Evolutionary conservation across 2,888 invertebrate species (phyloP), one percentile per base, ranked within the genome.

Genomic region (Crematogaster levior): DNA sequence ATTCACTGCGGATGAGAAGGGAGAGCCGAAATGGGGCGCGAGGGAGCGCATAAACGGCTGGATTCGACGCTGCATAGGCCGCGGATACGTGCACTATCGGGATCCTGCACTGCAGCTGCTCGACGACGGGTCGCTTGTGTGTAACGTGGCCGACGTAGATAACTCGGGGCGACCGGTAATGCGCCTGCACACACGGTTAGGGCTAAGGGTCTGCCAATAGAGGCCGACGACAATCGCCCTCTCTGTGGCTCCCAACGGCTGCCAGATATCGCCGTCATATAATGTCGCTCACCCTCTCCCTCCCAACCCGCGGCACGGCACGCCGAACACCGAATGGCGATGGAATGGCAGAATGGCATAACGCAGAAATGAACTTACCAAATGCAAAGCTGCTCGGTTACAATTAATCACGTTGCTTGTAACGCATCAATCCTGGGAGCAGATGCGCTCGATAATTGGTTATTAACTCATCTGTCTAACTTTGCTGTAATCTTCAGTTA

Each of bases 121-220:
- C 85, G 61, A 75, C 51, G 75, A 63, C 43, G 43, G 61, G 37
- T 48, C 40, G 60, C 46, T 74, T 40, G 56, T 58, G 68, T 85
- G 88, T 93, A 93, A 93, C 93, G 91, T 89, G 92, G 91, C 43
- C 77, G 43, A 72, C 90, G 91, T 91, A 93, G 93, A 94, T 94
- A 94, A 94, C 93, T 93, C 91, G 92, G 87, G 91, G 90, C 90
- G 92, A 93, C 93, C 91, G 91, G 93, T 91, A 92, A 92, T 91
- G 91, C 90, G 87, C 84, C 83, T 83, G 89, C 87, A 86, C 83
- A 70, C 24, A 86, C 84, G 85, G 90, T 90, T 91, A 87, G 82
- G 90, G 88, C 86, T 87, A 89, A 91, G 86, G 91, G 88, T 88
- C 84, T 86, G 84, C 90, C 90, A 91, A 93, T 93, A 88, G 91